Percentiles rank a stretch among this genome's conserved stretches.
Evolutionary conservation across 2,888 invertebrate species (phyloP).

Genomic region (Tethea ocularis): DNA sequence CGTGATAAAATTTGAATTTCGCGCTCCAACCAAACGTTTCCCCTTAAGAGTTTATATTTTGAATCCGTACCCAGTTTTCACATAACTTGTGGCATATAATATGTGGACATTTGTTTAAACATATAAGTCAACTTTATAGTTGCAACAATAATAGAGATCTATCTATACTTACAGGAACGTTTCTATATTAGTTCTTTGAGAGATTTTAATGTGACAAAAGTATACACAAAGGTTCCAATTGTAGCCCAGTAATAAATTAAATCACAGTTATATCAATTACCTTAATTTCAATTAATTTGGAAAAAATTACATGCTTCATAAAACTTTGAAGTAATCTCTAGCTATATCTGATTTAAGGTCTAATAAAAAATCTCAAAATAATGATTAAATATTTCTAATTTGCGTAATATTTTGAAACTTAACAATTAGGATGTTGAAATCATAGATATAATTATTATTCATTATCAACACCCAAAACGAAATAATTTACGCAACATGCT

Average conservation of each 20-base stretch:
- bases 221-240: conserved; percentile 48
- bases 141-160: conserved; percentile 79
- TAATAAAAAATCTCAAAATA: conserved; percentile 67
- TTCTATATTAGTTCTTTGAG: conserved; percentile 72
- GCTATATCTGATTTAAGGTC: conserved; percentile 48
- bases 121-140: conserved; percentile 52
- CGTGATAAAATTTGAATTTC: too few relatives aligned
- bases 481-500: conserved; percentile 76
- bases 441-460: conserved; percentile 30
- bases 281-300: conserved; percentile 73
- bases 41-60: too few relatives aligned
- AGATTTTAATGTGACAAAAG: conserved; percentile 46
- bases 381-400: conserved; percentile 58
- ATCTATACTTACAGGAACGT: conserved; percentile 82
- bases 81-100: neutral
- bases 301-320: conserved; percentile 46
- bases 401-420: conserved; percentile 77
- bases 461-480: conserved; percentile 54
- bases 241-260: conserved; percentile 76
- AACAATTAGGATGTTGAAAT: conserved; percentile 56
- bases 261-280: conserved; percentile 76
- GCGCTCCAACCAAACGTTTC: too few relatives aligned
- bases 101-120: conserved; percentile 23
- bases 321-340: conserved; percentile 50
- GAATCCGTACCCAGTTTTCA: neutral